Conservation (phyloP, 2,113 vertebrate species). For the Nyctibius bracteatus region DNA sequence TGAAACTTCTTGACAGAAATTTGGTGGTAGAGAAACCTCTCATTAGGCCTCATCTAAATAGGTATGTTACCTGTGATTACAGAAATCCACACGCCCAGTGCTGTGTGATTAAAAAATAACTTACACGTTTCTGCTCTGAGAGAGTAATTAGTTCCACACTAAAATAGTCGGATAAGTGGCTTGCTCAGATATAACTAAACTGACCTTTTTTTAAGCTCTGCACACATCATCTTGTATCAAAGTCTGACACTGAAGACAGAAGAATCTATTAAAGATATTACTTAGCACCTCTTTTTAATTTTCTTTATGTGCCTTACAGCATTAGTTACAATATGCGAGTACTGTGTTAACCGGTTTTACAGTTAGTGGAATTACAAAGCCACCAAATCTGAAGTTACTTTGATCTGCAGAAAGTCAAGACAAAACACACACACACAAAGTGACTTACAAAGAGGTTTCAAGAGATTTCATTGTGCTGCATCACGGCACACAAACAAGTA, state of each 20-base stretch:
- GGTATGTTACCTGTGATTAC: background rate
- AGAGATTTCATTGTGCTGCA: background rate
- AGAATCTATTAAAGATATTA: background rate
- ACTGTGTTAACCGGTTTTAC: background rate
- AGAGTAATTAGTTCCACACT: background rate
- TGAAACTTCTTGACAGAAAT: background rate
- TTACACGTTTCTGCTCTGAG: background rate
- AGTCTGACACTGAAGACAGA: background rate
- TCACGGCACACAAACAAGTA: background rate
- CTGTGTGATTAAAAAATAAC: background rate
- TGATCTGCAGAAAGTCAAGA: background rate
- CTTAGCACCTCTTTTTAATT: background rate
- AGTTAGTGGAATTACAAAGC: background rate
- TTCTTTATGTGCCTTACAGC: background rate
- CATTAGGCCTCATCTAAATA: background rate
- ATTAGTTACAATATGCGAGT: background rate
- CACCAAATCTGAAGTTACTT: background rate
- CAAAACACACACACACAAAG: background rate
- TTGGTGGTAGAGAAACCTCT: background rate
- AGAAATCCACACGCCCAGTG: background rate
- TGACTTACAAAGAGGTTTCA: background rate
- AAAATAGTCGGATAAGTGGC: background rate
- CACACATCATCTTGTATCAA: background rate
- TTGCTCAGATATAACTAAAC: background rate
- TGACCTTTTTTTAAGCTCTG: background rate